Percentiles rank a stretch among this genome's conserved stretches.
These are phyloP conservation scores for Mionectes olivaceus DNA, from an alignment of 2,797 vertebrate genomes.

Conservation along the genomic window DNA sequence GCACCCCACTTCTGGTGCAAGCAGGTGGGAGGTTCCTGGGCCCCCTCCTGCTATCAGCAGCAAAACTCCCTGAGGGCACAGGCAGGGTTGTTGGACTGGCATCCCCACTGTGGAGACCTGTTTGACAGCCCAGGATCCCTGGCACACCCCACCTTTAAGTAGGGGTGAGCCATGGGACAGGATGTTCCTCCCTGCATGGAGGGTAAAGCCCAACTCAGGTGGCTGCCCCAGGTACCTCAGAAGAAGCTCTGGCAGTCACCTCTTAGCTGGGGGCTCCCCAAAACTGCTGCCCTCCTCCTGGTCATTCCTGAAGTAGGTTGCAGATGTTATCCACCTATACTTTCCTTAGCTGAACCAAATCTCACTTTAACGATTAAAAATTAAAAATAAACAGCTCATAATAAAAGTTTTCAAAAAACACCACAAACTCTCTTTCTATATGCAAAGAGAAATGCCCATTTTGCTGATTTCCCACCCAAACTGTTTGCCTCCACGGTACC, in stretches of 20 bases:
- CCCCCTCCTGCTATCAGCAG: neutral
- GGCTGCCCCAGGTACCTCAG: accelerated
- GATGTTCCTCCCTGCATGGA: accelerated
- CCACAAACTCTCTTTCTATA: neutral
- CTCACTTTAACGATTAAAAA: neutral
- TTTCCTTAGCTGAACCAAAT: neutral
- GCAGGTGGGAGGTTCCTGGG: neutral
- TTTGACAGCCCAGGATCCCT: neutral
- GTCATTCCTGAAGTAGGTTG: neutral
- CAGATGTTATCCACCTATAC: neutral
- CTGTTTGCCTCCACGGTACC: neutral
- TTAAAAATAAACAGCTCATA: neutral
- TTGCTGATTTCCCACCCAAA: neutral
- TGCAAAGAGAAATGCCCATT: accelerated
- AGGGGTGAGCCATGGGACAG: accelerated
- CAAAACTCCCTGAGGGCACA: neutral
- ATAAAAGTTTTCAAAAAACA: neutral
- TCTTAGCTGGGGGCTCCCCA: neutral
- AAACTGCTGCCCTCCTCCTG: neutral
- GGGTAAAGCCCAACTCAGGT: neutral
- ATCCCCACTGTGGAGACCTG: neutral
- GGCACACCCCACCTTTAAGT: accelerated
- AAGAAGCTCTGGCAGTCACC: neutral
- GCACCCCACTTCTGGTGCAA: accelerated
- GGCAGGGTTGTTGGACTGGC: neutral